Percentiles rank a stretch among this genome's conserved stretches.
Conservation (phyloP, 2,797 vertebrate genomes). For the Distichodus sexfasciatus region DNA sequence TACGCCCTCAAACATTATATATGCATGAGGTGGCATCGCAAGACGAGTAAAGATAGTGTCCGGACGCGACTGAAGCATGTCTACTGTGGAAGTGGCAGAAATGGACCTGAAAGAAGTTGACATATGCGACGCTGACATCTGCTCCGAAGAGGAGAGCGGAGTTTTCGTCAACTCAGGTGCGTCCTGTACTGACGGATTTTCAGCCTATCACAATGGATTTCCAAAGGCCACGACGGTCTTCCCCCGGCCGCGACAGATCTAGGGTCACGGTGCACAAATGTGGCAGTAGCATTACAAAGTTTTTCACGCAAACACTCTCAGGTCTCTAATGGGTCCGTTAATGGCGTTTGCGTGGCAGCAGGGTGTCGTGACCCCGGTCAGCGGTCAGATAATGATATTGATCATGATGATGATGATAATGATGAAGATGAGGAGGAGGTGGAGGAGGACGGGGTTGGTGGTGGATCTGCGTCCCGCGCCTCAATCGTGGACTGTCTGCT, state of each 20-base stretch:
- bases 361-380: constrained; percentile 1
- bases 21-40: no score
- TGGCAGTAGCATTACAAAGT: constrained; percentile 41
- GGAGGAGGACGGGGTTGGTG: not conserved
- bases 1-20: no score
- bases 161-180: constrained; percentile 55
- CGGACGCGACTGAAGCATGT: not conserved
- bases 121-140: constrained; percentile 63
- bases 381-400: constrained; percentile 28
- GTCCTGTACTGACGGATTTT: constrained; percentile 47
- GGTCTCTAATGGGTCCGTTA: constrained; percentile 6
- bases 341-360: constrained; percentile 16
- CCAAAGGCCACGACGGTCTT: no score
- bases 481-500: constrained; percentile 90
- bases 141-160: constrained; percentile 61
- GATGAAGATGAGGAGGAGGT: no score
- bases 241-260: no score
- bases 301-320: not conserved
- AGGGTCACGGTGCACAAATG: constrained; percentile 34
- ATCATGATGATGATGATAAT: no score
- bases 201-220: no score
- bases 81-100: constrained; percentile 16
- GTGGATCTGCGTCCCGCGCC: constrained; percentile 57
- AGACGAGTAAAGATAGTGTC: not conserved
- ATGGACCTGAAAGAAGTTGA: constrained; percentile 72